These are phyloP conservation scores for Cryptotis parvus DNA, from an alignment of 2,113 vertebrate genomes.

Conservation along the genomic window DNA sequence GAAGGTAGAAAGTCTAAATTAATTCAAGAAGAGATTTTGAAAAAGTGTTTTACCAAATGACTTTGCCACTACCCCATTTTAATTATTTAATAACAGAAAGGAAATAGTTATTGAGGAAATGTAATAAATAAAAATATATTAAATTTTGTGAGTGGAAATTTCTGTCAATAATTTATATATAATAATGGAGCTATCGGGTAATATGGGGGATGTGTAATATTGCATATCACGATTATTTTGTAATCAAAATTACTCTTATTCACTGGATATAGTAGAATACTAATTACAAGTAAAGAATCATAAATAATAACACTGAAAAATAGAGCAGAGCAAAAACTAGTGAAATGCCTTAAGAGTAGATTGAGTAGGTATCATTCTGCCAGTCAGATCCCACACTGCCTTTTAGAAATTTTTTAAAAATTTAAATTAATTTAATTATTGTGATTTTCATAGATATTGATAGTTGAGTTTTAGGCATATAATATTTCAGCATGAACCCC, in stretches of 20 bases:
- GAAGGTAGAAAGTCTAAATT: background rate
- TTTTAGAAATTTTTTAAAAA: background rate
- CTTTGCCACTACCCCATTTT: background rate
- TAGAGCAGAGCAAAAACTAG: background rate
- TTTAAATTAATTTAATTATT: too few relatives aligned
- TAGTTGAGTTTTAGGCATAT: too few relatives aligned
- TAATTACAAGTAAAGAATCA: slow-evolving; percentile 10
- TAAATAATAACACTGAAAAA: background rate
- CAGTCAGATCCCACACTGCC: background rate
- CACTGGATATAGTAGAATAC: background rate
- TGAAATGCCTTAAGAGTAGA: too few relatives aligned
- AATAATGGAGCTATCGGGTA: background rate
- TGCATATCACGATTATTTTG: background rate
- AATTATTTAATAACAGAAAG: slow-evolving; percentile 45
- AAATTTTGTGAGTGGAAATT: background rate
- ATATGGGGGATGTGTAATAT: background rate
- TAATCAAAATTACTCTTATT: background rate
- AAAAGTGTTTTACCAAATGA: slow-evolving; percentile 36
- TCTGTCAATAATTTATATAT: background rate
- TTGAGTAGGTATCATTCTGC: background rate
- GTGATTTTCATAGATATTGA: too few relatives aligned
- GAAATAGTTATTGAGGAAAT: slow-evolving; percentile 33
- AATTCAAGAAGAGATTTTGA: background rate
- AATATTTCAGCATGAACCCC: too few relatives aligned
- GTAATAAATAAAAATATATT: slow-evolving; percentile 8